phyloP scores from a whole-genome alignment of 1,140 invertebrate genomes.

The Bombus confusus region DNA sequence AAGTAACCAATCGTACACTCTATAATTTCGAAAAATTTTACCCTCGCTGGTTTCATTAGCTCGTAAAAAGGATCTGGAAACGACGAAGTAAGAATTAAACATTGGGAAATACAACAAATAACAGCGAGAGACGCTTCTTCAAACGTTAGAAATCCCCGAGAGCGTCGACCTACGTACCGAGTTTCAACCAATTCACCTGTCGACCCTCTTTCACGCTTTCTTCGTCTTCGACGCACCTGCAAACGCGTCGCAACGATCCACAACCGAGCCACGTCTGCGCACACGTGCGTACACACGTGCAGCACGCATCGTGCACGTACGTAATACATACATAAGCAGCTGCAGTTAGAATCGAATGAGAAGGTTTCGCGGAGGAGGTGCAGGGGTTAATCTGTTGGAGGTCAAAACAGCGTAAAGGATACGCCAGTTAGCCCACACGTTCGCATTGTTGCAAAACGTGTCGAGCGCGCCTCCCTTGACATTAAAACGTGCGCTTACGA shows the following conservation, averaged over 20 bases:
- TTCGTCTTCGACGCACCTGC: neutral
- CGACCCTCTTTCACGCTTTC: neutral
- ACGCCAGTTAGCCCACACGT: constrained; percentile 58
- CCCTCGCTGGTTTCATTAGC: too few species aligned
- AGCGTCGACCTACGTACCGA: too few species aligned
- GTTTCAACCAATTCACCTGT: neutral
- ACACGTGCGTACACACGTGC: neutral
- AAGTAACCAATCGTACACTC: too few species aligned
- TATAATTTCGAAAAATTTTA: too few species aligned
- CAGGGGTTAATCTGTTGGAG: constrained; percentile 56
- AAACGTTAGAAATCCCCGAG: too few species aligned
- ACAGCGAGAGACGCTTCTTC: too few species aligned
- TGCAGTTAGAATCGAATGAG: neutral
- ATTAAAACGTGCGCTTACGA: constrained; percentile 60
- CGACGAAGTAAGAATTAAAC: too few species aligned
- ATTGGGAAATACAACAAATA: too few species aligned
- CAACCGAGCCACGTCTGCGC: too few species aligned
- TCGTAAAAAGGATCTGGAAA: too few species aligned
- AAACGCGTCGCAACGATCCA: neutral
- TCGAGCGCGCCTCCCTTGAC: constrained; percentile 64
- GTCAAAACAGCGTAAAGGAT: constrained; percentile 25
- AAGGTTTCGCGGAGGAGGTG: neutral
- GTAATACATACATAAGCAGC: neutral
- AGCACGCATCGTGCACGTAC: neutral
- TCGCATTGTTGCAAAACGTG: constrained; percentile 65